Percentiles rank a stretch among this genome's conserved stretches.
phyloP scores from a whole-genome alignment of 2,888 invertebrate genomes.

The Galerucella nymphaeae region DNA sequence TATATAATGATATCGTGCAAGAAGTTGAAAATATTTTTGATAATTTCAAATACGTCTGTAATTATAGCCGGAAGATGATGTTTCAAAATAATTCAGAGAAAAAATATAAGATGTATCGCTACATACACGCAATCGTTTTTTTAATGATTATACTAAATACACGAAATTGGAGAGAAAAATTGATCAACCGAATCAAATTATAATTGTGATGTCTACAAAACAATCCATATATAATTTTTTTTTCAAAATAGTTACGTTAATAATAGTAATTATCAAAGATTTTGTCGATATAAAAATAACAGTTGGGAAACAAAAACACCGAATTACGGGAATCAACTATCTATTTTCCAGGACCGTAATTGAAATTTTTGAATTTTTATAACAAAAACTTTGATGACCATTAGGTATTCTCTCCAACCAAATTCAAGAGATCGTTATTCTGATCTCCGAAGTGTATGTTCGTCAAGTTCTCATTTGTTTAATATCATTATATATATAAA shows the following conservation, averaged over 20 bases:
- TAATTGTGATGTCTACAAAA: neutral
- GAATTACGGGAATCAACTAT: too few relatives aligned
- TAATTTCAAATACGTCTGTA: slow-evolving; percentile 41
- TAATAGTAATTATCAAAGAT: too few relatives aligned
- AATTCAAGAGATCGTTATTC: slow-evolving; percentile 13
- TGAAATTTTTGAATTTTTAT: neutral
- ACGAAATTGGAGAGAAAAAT: neutral
- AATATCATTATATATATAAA: slow-evolving; percentile 33
- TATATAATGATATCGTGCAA: slow-evolving; percentile 33
- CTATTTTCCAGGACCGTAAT: too few relatives aligned
- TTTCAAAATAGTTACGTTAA: too few relatives aligned
- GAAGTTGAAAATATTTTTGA: slow-evolving; percentile 41
- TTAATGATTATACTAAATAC: slow-evolving; percentile 6
- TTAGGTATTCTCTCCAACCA: neutral
- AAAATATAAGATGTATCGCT: slow-evolving; percentile 12
- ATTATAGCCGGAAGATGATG: slow-evolving; percentile 38
- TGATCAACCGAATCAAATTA: slow-evolving; percentile 5
- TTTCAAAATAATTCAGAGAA: slow-evolving; percentile 38
- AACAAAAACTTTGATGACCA: neutral
- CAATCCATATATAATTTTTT: neutral
- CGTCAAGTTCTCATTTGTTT: slow-evolving; percentile 34
- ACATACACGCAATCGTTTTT: slow-evolving; percentile 33
- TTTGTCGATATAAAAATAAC: too few relatives aligned
- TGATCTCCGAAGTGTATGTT: slow-evolving; percentile 23
- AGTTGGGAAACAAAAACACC: too few relatives aligned